Evolutionary conservation across 2,797 vertebrate genomes (phyloP).

Genomic region (Muscicapa striata): DNA sequence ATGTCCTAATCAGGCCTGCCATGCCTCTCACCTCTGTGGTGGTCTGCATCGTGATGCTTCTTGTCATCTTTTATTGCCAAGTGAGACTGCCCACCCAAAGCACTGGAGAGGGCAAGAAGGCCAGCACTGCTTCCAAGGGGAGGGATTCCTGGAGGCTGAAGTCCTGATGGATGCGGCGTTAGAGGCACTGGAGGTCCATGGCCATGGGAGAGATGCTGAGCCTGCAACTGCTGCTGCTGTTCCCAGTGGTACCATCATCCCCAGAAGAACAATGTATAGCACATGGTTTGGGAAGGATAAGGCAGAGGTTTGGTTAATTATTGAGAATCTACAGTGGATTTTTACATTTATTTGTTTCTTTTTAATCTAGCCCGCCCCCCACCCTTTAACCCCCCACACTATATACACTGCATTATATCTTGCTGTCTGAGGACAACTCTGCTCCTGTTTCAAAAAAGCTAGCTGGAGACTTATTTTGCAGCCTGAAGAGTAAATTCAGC

Average conservation of each 20-base stretch:
- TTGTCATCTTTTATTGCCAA: conserved; percentile 92
- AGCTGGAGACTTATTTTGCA: not conserved
- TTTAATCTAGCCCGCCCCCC: not conserved
- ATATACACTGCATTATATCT: not conserved
- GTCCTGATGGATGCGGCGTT: conserved; percentile 91
- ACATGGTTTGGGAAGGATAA: conserved; percentile 22
- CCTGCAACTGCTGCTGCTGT: conserved; percentile 89
- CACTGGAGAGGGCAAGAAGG: conserved; percentile 91
- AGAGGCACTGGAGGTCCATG: conserved; percentile 92
- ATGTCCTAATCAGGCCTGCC: conserved; percentile 82
- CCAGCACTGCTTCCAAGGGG: conserved; percentile 90
- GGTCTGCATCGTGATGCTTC: conserved; percentile 90
- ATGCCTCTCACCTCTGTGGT: conserved; percentile 92
- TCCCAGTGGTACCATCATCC: not conserved
- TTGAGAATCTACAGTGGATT: not conserved
- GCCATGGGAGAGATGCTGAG: conserved; percentile 92
- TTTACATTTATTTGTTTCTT: not conserved
- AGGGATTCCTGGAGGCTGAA: conserved; percentile 88
- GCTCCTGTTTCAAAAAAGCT: not conserved
- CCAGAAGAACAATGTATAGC: not conserved
- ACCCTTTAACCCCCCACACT: not conserved
- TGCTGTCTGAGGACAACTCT: not conserved
- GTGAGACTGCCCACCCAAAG: conserved; percentile 89
- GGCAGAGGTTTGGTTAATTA: conserved; percentile 58
- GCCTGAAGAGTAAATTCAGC: not conserved